Evolutionary conservation across 2,113 vertebrate species (phyloP).

Genomic region (Pavo muticus): DNA sequence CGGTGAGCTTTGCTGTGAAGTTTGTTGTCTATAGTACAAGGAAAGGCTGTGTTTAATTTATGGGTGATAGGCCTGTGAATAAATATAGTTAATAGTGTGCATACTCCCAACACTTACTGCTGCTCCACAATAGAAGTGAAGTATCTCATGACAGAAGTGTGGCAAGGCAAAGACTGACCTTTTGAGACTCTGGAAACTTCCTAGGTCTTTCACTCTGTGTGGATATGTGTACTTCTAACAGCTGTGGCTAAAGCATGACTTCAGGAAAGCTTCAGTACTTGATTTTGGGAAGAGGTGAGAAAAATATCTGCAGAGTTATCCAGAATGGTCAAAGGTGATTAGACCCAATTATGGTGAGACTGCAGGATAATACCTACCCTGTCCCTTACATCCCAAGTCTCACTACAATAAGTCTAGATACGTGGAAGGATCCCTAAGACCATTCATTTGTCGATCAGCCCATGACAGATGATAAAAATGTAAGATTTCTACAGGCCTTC

Average conservation of each 20-base stretch:
- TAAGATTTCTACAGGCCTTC: not conserved
- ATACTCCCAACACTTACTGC: conserved; percentile 42
- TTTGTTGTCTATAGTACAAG: not conserved
- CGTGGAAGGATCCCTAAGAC: not conserved
- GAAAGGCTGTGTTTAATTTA: conserved; percentile 28
- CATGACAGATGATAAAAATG: not conserved
- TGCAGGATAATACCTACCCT: not conserved
- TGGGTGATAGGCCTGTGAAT: conserved; percentile 23
- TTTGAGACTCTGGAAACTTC: not conserved
- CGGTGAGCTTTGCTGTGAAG: not conserved
- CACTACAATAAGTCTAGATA: not conserved
- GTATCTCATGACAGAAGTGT: conserved; percentile 30
- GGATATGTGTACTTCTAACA: not conserved
- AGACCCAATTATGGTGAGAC: not conserved
- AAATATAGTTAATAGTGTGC: conserved; percentile 19
- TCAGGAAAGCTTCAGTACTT: not conserved
- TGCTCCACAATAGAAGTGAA: conserved; percentile 3
- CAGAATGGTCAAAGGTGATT: not conserved
- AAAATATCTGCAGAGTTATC: not conserved
- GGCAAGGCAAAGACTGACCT: not conserved
- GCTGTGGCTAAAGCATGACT: conserved; percentile 1
- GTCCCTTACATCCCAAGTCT: not conserved
- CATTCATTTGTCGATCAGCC: not conserved
- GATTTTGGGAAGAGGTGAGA: not conserved
- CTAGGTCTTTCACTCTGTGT: not conserved